phyloP scores from a whole-genome alignment of 2,113 vertebrate genomes.

The Zeus faber region DNA sequence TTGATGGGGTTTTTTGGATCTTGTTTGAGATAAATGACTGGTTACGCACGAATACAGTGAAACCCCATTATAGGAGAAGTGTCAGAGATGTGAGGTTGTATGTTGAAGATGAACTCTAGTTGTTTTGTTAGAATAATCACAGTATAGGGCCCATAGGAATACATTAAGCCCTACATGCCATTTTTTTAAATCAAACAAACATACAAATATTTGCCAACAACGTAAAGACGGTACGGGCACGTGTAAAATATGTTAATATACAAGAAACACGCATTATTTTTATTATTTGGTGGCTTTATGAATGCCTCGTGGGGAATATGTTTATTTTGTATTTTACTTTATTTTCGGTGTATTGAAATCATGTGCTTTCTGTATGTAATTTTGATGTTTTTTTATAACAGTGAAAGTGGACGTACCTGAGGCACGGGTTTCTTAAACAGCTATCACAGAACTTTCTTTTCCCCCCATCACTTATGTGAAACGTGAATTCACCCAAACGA shows the following conservation, averaged over 20 bases:
- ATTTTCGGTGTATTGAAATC: constrained; percentile 86
- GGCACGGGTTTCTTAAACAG: constrained; percentile 63
- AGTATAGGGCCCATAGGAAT: constrained; percentile 47
- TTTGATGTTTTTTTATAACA: constrained; percentile 84
- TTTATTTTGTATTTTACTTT: constrained; percentile 77
- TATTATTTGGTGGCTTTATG: constrained; percentile 88
- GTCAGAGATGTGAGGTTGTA: constrained; percentile 53
- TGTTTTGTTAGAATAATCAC: constrained; percentile 41
- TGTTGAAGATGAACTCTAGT: constrained; percentile 48
- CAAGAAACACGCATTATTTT: constrained; percentile 90
- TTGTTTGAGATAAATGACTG: constrained; percentile 28
- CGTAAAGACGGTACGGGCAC: constrained; percentile 75
- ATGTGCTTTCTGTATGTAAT: constrained; percentile 82
- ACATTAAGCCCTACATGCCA: constrained; percentile 19
- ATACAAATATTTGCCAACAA: constrained; percentile 29
- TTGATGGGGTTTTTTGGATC: constrained; percentile 39
- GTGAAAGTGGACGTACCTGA: constrained; percentile 79
- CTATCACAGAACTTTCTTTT: constrained; percentile 62
- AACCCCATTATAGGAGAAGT: background rate
- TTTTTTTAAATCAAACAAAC: constrained; percentile 25
- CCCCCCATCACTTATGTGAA: constrained; percentile 74
- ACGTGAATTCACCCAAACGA: constrained; percentile 72
- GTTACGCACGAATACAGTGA: background rate
- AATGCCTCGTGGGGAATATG: constrained; percentile 78
- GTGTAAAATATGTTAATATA: constrained; percentile 97